Conservation (phyloP, 2,888 invertebrate genomes). For the Smittia sp. region DNA sequence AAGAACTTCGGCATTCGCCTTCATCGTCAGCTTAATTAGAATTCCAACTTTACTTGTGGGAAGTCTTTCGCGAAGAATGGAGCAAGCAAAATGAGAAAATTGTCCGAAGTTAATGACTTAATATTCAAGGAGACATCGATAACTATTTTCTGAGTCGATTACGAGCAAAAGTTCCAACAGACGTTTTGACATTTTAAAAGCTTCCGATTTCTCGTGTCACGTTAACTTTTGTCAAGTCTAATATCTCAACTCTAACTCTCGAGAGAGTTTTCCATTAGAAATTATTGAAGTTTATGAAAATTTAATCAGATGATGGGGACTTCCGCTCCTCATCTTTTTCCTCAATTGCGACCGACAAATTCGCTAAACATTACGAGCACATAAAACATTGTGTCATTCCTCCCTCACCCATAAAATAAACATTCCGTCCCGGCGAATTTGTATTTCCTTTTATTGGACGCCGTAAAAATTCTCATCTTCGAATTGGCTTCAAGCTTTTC, state of each 20-base stretch:
- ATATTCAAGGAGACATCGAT: not conserved
- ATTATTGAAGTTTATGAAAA: no score
- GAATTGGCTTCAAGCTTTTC: no score
- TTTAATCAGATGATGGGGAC: no score
- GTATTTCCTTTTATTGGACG: not conserved
- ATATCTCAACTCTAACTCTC: no score
- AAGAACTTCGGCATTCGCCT: not conserved
- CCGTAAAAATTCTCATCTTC: constrained; percentile 8
- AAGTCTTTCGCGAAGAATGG: not conserved
- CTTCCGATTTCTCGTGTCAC: no score
- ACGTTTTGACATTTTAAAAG: no score
- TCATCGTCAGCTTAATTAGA: no score
- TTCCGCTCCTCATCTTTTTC: no score
- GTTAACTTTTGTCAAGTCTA: no score
- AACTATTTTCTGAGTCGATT: not conserved
- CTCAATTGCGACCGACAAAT: no score
- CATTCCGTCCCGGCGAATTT: constrained; percentile 13
- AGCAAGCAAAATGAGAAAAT: not conserved
- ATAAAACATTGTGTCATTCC: constrained; percentile 36
- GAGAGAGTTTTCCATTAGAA: no score
- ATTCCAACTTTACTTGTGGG: not conserved
- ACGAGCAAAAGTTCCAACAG: no score
- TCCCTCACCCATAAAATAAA: constrained; percentile 26
- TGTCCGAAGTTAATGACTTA: not conserved
- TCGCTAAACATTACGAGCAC: not conserved